Base-by-base conservation (phyloP, 2,113 vertebrate genomes). In the Lates calcarifer region DNA sequence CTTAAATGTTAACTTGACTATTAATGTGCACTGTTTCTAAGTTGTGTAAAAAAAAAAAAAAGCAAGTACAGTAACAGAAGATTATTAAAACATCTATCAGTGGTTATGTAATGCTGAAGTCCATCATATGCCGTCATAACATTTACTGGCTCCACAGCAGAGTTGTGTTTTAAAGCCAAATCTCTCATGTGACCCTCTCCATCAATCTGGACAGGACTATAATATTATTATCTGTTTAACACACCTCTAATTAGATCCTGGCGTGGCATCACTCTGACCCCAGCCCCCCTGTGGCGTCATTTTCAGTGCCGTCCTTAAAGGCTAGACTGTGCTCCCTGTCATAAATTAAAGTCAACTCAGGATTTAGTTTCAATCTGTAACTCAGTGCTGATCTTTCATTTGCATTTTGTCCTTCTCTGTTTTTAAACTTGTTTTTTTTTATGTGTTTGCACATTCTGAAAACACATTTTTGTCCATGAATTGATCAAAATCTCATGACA, bases 191-290 rank as follows among this genome's bases (percentile, higher is more conserved):
- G 69, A 58, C 64, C 69, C 69, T 39, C 63, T 66, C 29, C 58
- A 39, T 61, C 80, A 69, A 79, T 76, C 29, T 31, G 20, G 28
- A 68, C 12, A 33, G 47, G 65, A 72, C 37, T 22, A 56, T 28
- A 79, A 74, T 77, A 51, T 61, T 72, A 80, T 65, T 70, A 69
- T 62, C 24, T 31, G 72, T 68, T 77, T 75, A 78, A 68, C 60
- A 57, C 61, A 65, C 62, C 63, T 63, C 63, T 90, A 77, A 83
- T 85, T 85, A 84, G 74, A 63, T 56, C 8, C 26, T 53, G 57
- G 56, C 37, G 39, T 14, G 43, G 35, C 45, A 43, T 26, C 5
- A 39, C 57, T 47, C 9, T 68, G 79, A 75, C 86, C 86, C 69
- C 49, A 12, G 65, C 51, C 41, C 66, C 66, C 62, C 41, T 0